Evolutionary conservation across 2,797 vertebrate genomes (phyloP), one percentile per base, ranked within the genome.

Genomic region (Synaphobranchus kaupii): DNA sequence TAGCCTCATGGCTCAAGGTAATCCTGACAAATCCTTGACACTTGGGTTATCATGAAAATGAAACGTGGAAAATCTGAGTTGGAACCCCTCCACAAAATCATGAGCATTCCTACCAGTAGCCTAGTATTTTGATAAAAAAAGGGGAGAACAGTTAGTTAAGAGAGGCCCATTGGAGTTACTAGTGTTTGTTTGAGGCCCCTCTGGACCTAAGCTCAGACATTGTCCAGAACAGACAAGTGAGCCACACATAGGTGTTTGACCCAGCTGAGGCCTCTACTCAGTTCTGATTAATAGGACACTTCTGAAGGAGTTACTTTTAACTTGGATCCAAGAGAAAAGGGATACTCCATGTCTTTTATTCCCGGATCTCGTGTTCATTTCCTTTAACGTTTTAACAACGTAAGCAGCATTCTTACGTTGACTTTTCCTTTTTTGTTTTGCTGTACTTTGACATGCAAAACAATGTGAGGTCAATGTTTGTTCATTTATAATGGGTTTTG

Each of bases 311-410:
- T 78, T 44, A 17, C 20, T 47, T 34, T 78, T 78, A 44, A 44
- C 73, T 44, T 47, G 39, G 73, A 44, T 78, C 73, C 73, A 78
- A 78, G 73, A 78, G 73, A 78, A 78, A 78, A 78, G 73, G 73
- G 73, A 78, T 78, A 78, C 73, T 78, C 20, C 73, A 22, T 78
- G 73, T 78, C 73, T 44, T 73, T 39, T 44, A 47, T 78, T 22
- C 73, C 73, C 73, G 20, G 12, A 44, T 47, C 34, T 44, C 47
- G 73, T 47, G 39, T 44, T 78, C 39, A 22, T 44, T 78, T 78
- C 39, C 73, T 78, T 78, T 47, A 39, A 47, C 6, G 10, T 78
- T 44, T 78, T 44, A 47, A 78, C 34, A 22, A 47, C 22, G 20
- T n/a, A n/a, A 71, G 28, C 28, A 28, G 68, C 28, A 71, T 31